A percentile compares a stretch with the other conserved stretches of the same genome.
These are phyloP conservation scores for Protula sp. DNA, from an alignment of 2,888 invertebrate genomes.

Conservation along the genomic window DNA sequence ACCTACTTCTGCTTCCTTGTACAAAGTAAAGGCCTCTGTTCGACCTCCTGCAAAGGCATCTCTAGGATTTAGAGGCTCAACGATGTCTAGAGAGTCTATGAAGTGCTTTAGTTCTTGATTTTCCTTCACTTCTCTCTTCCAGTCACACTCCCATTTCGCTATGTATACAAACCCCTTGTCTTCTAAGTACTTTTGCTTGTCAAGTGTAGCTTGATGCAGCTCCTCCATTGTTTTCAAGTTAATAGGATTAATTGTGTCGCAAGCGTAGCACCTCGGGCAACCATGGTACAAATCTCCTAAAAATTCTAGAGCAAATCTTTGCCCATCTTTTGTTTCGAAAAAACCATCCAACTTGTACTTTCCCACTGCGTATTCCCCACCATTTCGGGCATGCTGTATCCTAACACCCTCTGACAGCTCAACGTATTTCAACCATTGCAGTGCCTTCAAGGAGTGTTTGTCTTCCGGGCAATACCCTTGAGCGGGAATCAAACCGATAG, in stretches of 20 bases:
- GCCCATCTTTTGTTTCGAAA: neutral
- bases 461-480: too few species aligned
- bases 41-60: neutral
- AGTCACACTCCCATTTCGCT: too few species aligned
- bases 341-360: slow-evolving; percentile 3
- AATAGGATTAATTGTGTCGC: neutral
- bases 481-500: neutral
- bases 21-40: neutral
- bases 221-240: neutral
- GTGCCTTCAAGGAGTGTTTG: neutral
- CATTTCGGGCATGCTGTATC: slow-evolving; percentile 2
- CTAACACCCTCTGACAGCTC: neutral
- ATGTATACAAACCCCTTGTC: neutral
- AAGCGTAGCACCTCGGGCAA: neutral
- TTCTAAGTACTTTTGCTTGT: neutral
- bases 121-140: too few species aligned
- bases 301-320: neutral
- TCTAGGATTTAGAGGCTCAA: neutral
- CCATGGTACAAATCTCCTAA: slow-evolving; percentile 4
- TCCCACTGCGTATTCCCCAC: neutral
- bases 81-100: neutral
- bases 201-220: neutral
- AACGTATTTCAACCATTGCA: slow-evolving; percentile 2
- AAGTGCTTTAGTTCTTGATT: neutral
- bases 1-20: neutral